Conservation (phyloP, 2,113 vertebrate species). For the Jaculus jaculus region DNA sequence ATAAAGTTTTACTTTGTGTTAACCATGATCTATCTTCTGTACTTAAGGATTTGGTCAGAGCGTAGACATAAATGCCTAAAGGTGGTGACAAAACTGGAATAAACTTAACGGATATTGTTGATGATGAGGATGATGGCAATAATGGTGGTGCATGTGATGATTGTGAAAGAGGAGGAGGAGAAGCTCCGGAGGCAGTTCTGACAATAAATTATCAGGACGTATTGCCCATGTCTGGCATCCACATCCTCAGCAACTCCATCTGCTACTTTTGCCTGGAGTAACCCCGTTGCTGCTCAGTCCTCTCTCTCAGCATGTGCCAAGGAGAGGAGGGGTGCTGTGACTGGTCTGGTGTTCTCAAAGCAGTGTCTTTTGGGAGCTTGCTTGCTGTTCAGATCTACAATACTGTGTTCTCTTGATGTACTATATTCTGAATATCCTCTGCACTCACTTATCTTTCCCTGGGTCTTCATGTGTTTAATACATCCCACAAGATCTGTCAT, state of each 20-base stretch:
- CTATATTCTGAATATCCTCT: not conserved
- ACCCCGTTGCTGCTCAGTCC: too few species aligned
- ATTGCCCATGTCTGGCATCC: too few species aligned
- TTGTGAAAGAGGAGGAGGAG: not conserved
- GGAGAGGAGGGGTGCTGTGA: not conserved
- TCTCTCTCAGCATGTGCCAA: not conserved
- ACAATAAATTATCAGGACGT: too few species aligned
- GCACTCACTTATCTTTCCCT: not conserved
- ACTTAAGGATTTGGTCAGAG: not conserved
- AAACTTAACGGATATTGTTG: not conserved
- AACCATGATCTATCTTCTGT: not conserved
- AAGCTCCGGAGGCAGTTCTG: not conserved
- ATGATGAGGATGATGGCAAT: too few species aligned
- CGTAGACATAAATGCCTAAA: not conserved
- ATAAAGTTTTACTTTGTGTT: not conserved
- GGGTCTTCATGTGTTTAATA: not conserved
- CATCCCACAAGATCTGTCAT: not conserved
- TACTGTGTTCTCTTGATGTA: not conserved
- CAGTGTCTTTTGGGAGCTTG: not conserved
- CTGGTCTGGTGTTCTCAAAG: not conserved
- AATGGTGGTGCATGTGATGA: not conserved
- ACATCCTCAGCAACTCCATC: not conserved
- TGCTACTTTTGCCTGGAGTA: not conserved
- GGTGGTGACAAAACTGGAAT: not conserved
- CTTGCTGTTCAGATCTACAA: not conserved